These are phyloP conservation scores for Papilio dardanus DNA, from an alignment of 1,140 invertebrate genomes.

Conservation along the genomic window DNA sequence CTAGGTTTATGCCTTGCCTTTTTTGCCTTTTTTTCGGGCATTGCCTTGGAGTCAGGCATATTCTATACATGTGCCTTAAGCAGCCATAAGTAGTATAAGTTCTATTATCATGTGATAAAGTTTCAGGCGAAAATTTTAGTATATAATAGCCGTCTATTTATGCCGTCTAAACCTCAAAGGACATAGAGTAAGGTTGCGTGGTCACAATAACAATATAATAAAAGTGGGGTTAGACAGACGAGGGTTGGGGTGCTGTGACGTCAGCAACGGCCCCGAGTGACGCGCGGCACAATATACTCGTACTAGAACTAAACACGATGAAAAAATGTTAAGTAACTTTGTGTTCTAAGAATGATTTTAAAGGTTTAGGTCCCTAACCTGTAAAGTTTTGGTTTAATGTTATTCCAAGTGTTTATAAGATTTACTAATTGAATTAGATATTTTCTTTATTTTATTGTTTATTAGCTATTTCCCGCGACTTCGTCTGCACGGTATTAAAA, in stretches of 20 bases:
- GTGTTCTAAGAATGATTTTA: background rate
- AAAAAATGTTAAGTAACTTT: background rate
- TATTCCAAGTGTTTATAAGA: background rate
- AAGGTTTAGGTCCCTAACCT: background rate
- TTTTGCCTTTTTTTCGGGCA: too few relatives aligned
- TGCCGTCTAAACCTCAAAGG: constrained; percentile 2
- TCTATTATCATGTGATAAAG: background rate
- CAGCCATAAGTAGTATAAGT: background rate
- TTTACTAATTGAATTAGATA: background rate
- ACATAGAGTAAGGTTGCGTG: constrained; percentile 14
- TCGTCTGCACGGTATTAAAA: too few relatives aligned
- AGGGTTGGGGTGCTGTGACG: background rate
- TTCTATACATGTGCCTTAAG: too few relatives aligned
- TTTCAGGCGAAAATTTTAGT: background rate
- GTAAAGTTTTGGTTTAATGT: background rate
- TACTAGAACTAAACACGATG: background rate
- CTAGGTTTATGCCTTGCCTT: too few relatives aligned
- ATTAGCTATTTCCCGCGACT: too few relatives aligned
- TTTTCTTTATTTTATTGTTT: background rate
- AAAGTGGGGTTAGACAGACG: background rate
- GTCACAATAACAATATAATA: constrained; percentile 14
- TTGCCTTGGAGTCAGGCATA: too few relatives aligned
- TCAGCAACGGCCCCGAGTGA: constrained; percentile 10
- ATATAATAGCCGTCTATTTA: background rate
- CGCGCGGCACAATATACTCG: background rate